Base-by-base conservation (phyloP, 2,113 vertebrate genomes). In the Passer montanus region DNA sequence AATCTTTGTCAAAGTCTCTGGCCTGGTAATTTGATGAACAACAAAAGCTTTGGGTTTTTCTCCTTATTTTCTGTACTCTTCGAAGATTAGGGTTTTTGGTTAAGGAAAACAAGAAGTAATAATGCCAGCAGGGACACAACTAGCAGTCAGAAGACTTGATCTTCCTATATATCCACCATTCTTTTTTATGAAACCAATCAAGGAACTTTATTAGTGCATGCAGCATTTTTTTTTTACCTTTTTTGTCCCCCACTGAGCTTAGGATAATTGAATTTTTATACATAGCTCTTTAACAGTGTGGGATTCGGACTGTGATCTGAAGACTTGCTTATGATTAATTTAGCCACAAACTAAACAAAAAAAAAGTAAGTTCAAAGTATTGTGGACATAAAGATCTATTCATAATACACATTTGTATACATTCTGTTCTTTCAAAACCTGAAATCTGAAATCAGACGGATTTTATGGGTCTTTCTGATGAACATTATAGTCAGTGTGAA, bases 91-190 rank as follows among this genome's bases (percentile, higher is more conserved):
- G 3, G 39, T 59, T 83, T 78, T 75, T 56, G n/a, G 5, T 87
- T 91, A 84, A 89, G 41, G 44, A 73, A 89, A 89, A 94, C 8
- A 14, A 89, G 33, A 90, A 56, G 52, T 64, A 95, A 89, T 68
- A 92, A 75, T 82, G 30, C 20, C 87, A 87, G 11, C 21, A 79
- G 84, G 53, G 74, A 84, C 24, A 41, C 44, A 77, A 23, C 11
- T 28, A 69, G 37, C 4, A 50, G 37, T 79, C 37, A 84, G 74
- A 87, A 78, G 74, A 33, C 58, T 91, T 82, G 49, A 81, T 91
- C 41, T 66, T 89, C 35, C 53, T 79, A 9, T n/a, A 47, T 76
- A 58, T 37, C 68, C 64, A 67, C 52, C 37, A 69, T 33, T 8
- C 1, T 66, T 68, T 81, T 21, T n/a, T 55, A 41, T 53, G 5